A percentile compares a stretch with the other conserved stretches of the same genome.
phyloP scores from a whole-genome alignment of 2,113 vertebrate genomes.

The Poicephalus gulielmi region DNA sequence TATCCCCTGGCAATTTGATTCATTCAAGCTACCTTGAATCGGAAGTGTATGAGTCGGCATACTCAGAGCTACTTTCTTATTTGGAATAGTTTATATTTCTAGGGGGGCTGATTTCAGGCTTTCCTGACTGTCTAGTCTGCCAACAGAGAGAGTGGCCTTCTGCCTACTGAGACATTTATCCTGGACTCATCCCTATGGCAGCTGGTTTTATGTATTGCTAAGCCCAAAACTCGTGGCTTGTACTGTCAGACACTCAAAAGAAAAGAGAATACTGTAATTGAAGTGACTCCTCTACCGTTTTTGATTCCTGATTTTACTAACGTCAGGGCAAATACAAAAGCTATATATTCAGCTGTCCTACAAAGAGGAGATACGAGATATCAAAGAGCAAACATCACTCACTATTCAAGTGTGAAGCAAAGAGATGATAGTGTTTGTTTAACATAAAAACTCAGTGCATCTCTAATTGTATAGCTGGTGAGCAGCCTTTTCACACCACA shows the following conservation, averaged over 20 bases:
- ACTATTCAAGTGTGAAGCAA: background rate
- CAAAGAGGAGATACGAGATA: background rate
- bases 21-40: background rate
- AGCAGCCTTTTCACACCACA: background rate
- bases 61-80: background rate
- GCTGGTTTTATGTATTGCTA: background rate
- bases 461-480: background rate
- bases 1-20: background rate
- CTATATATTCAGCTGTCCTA: background rate
- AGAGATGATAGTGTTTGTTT: background rate
- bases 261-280: background rate
- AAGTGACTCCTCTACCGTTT: background rate
- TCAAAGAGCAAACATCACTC: background rate
- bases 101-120: background rate
- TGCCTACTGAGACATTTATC: background rate
- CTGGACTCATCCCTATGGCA: background rate
- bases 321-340: background rate
- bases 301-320: background rate
- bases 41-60: background rate
- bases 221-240: background rate
- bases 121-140: background rate
- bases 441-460: background rate
- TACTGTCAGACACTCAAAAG: rapidly evolving
- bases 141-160: background rate
- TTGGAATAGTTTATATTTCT: background rate